These are phyloP conservation scores for Dolichomitus sp. DNA, from an alignment of 2,888 invertebrate genomes.

Conservation along the genomic window DNA sequence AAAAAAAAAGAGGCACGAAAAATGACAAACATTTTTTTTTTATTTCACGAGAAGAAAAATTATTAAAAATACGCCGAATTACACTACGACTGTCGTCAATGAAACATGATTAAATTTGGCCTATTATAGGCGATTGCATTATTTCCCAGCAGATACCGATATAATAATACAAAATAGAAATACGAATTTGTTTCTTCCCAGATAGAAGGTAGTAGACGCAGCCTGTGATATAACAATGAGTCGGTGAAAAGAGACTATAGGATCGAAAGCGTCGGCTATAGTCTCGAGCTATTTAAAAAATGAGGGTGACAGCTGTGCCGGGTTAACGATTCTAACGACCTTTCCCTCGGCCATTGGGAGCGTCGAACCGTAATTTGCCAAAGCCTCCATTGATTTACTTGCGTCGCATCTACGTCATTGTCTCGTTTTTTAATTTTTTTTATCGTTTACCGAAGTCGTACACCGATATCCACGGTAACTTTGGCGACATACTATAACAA, in stretches of 20 bases:
- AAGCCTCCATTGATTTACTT: conserved; percentile 11
- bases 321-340: conserved; percentile 48
- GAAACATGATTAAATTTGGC: no score
- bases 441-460: not conserved
- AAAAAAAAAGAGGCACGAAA: no score
- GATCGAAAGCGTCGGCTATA: conserved; percentile 4
- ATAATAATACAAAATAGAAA: not conserved
- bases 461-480: not conserved
- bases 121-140: no score
- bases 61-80: no score
- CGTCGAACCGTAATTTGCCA: conserved; percentile 41
- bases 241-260: conserved; percentile 41
- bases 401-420: conserved; percentile 7
- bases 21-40: no score
- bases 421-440: conserved; percentile 22
- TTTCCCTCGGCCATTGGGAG: conserved; percentile 43
- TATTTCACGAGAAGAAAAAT: no score
- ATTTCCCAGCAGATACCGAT: no score
- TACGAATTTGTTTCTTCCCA: conserved; percentile 28
- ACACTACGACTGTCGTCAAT: no score
- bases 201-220: no score
- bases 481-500: conserved; percentile 1
- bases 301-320: conserved; percentile 54
- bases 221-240: conserved; percentile 9
- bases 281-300: conserved; percentile 23